Evolutionary conservation across 1,140 invertebrate species (phyloP).

Genomic region (Temnothorax longispinosus): DNA sequence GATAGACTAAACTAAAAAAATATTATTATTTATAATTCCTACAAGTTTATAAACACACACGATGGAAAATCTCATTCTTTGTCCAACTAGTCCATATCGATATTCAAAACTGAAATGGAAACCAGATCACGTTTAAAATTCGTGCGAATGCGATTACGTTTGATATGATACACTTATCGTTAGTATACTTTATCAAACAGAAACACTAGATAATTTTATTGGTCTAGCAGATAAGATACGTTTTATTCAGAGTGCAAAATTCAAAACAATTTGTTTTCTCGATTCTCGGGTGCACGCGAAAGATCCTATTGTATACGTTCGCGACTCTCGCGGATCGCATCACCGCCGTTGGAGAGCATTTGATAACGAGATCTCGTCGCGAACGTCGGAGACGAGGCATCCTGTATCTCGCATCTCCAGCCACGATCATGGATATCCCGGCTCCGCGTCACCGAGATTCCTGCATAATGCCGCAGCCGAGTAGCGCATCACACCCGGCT

Average conservation of each 20-base stretch:
- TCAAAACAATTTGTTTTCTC: background rate
- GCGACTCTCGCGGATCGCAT: background rate
- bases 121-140: background rate
- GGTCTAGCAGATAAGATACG: background rate
- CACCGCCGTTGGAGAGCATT: background rate
- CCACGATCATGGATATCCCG: conserved; percentile 41
- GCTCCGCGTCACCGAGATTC: conserved; percentile 38
- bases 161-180: background rate
- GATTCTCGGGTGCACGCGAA: background rate
- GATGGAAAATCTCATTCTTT: background rate
- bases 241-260: background rate
- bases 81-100: background rate
- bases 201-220: background rate
- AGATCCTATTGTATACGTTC: background rate
- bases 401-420: conserved; percentile 27
- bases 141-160: background rate
- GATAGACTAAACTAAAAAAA: background rate
- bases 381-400: background rate
- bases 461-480: conserved; percentile 50
- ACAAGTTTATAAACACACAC: background rate
- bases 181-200: background rate
- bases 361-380: conserved; percentile 40
- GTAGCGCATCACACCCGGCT: conserved; percentile 27
- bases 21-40: background rate
- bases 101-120: background rate